Conservation (phyloP, 2,888 invertebrate species). For the Elegia similella region DNA sequence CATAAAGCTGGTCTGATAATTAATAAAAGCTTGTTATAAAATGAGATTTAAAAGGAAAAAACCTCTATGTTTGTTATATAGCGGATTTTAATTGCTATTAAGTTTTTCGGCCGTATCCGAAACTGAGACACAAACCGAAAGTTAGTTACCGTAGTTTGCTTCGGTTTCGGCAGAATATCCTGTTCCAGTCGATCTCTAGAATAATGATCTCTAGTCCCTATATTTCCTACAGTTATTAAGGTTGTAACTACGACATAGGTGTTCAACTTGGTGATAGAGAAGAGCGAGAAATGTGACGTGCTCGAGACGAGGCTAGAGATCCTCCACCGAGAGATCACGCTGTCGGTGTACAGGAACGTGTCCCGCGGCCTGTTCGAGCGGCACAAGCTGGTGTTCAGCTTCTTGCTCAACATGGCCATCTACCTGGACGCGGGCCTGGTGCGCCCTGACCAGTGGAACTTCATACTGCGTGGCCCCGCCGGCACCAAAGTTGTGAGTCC, state of each 20-base stretch:
- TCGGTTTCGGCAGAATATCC: too few species aligned
- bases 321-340: conserved; percentile 89
- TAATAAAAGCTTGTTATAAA: too few species aligned
- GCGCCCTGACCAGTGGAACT: conserved; percentile 86
- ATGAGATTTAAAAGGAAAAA: too few species aligned
- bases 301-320: conserved; percentile 85
- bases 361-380: conserved; percentile 95
- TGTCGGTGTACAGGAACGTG: conserved; percentile 92
- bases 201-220: too few species aligned
- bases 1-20: too few species aligned
- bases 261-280: conserved; percentile 90
- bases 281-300: conserved; percentile 85
- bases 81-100: too few species aligned
- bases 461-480: conserved; percentile 88
- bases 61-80: too few species aligned
- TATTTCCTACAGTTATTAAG: too few species aligned
- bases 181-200: too few species aligned
- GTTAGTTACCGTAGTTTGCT: too few species aligned
- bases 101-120: too few species aligned
- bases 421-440: conserved; percentile 84
- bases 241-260: conserved; percentile 71
- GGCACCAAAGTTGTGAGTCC: conserved; percentile 73
- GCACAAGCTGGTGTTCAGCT: conserved; percentile 94
- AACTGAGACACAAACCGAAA: too few species aligned
- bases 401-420: conserved; percentile 90